Evolutionary conservation across 2,797 vertebrate genomes (phyloP), one percentile per base, ranked within the genome.

Genomic region (Antrozous pallidus): DNA sequence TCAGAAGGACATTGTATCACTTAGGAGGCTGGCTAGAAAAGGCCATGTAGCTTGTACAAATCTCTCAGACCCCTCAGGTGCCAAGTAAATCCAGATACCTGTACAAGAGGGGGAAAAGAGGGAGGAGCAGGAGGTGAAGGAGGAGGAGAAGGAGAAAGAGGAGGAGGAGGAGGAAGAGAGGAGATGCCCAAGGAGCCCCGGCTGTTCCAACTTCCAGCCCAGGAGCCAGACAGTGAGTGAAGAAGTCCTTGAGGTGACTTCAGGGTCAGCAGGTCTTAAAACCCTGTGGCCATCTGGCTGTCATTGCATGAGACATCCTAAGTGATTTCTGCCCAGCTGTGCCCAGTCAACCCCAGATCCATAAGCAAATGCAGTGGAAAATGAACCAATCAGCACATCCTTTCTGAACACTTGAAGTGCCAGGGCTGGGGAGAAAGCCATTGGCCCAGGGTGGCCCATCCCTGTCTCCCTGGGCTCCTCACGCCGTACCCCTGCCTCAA

Each of bases 71-170:
- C 31, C 13, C 24, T 33, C 51, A 33, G 36, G 12, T 51, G 28
- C 36, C 65, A n/a, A 67, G 36, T 56, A 82, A 71, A n/a, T 17
- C 28, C 51, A 45, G 38, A 36, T 45, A 56, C 83, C 31, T 13
- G 20, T 45, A 45, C 51, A 33, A 8, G 42, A 24, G 73, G 22
- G 42, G n/a, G 12, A 2, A n/a, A 51, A 4, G 14, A 40, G 8
- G 40, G 1, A 28, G 13, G 22, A 38, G 20, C 8, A 71, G 24
- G 26, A 56, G 14, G 31, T 54, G 33, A 13, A 79, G 9, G 28
- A 26, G 8, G n/a, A 36, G 5, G n/a, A n/a, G n/a, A 2, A 26
- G 2, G 1, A 70, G 24, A 16, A 49, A 7, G 18, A 58, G 2
- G 16, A 16, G 12, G 6, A 4, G 31, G 1, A 16, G 36, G 11